Evolutionary conservation across 2,113 vertebrate genomes (phyloP), one percentile per base, ranked within the genome.

Genomic region (Acrocephalus arundinaceus): DNA sequence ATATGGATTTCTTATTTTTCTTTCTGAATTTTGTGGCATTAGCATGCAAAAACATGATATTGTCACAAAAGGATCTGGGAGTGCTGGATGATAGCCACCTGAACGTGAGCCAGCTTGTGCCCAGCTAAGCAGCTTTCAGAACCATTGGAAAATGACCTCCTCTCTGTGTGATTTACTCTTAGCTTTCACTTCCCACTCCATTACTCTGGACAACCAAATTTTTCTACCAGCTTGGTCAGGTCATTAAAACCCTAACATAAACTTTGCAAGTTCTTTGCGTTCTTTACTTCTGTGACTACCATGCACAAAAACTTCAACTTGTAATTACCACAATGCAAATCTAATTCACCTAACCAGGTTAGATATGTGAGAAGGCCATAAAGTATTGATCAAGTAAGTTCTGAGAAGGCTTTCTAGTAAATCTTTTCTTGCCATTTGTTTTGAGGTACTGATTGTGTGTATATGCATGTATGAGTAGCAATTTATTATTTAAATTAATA

Each of bases 61-160:
- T 70, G 13, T 27, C 10, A 37, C 22, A 35, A 52, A 59, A 52
- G 9, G 27, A 20, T 37, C 18, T 59, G 33, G 18, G 23, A 52
- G 4, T n/a, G 27, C 19, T 46, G 23, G 23, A 67, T 1, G 2
- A 39, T 52, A 67, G 37, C 13, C 8, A 9, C 25, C 35, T 45
- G 31, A 45, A 45, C 8, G 19, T 30, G 6, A 59, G 15, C 16
- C 37, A 52, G 9, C 0, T 0, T 28, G 23, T 67, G 11, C 13
- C 61, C 54, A 61, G n/a, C 13, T 82, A 81, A 90, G 13, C 37
- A 85, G 5, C 9, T 82, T 74, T 77, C 45, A 62, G 10, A 87
- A 35, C 8, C 11, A 27, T 3, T 71, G 43, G n/a, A 85, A 88
- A 78, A 78, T 58, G 0, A 65, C 37, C 9, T 4, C 1, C 3